Evolutionary conservation across 1,140 invertebrate genomes (phyloP), one percentile per base, ranked within the genome.

Genomic region (Drosophila sechellia): DNA sequence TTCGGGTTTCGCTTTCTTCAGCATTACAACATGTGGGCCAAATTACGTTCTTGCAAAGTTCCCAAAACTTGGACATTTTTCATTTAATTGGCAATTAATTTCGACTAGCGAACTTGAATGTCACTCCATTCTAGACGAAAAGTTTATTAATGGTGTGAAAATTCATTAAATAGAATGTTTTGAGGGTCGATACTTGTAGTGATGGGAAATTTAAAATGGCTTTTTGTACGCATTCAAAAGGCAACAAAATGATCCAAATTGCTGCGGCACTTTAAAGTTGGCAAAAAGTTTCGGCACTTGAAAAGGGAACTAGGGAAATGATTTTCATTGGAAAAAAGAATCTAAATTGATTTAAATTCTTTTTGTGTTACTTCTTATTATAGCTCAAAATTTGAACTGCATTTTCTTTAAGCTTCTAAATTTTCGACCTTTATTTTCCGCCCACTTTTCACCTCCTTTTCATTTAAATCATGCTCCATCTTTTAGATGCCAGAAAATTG

Each of bases 21-120:
- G 46, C 13, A 3, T 15, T 39, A 37, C 20, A 15, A 40, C 45
- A 65, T 61, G 31, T 57, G 15, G 15, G n/a, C 34, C 13, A 39
- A 68, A 63, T 66, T 78, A 59, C 70, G 63, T 60, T 60, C 42
- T 66, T 25, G 17, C n/a, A 52, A 64, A 50, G 46, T 68, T 50
- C 13, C 17, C 58, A 49, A 73, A 73, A 83, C 46, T 77, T 83
- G 35, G 15, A 25, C 13, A 45, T 71, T 72, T 89, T 89, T 84
- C 79, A 84, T 89, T 87, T 87, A 87, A 87, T 79, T 89, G 63
- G 60, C 85, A 90, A 85, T 89, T 90, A 90, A 89, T 80, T 84
- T 76, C 55, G 31, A 45, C 35, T 20, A 39, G 42, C 34, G 15
- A 70, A 68, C 37, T 78, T 68, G 49, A 35, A 49, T 48, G 65